These are phyloP conservation scores for Urocitellus parryii DNA, from an alignment of 2,113 vertebrate genomes.

Conservation along the genomic window DNA sequence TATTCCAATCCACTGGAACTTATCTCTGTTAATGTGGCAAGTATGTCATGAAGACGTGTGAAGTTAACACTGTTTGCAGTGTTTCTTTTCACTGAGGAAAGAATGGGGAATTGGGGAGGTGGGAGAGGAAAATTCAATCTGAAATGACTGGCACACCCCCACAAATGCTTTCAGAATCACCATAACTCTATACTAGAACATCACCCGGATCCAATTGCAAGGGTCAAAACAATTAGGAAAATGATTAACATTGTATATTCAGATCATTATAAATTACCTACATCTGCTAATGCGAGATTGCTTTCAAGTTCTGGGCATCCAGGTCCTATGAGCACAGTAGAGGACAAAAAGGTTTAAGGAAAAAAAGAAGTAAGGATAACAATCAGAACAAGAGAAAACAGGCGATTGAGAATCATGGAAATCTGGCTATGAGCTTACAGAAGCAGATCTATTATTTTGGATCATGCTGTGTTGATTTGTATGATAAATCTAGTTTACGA, in stretches of 20 bases:
- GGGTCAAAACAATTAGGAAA: constrained; percentile 53
- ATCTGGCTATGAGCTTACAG: not conserved
- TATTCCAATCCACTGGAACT: not conserved
- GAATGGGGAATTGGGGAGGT: not conserved
- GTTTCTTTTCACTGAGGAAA: not conserved
- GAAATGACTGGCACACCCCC: not conserved
- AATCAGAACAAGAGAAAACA: constrained; percentile 19
- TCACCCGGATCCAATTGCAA: not conserved
- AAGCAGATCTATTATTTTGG: constrained; percentile 26
- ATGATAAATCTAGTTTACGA: constrained; percentile 55
- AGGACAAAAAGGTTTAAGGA: not conserved
- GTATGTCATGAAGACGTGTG: not conserved
- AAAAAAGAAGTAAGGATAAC: constrained; percentile 27
- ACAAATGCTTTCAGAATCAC: not conserved
- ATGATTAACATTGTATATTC: not conserved
- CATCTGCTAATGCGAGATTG: not conserved
- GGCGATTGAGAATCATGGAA: not conserved
- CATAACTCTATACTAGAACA: not conserved
- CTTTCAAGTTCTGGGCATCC: not conserved
- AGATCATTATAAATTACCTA: constrained; percentile 38
- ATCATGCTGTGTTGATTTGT: not conserved
- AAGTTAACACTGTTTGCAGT: not conserved
- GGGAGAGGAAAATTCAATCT: not conserved
- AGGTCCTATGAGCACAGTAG: not conserved
- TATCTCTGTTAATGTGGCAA: not conserved